A percentile compares a stretch with the other conserved stretches of the same genome.
Evolutionary conservation across 2,888 invertebrate genomes (phyloP).

Genomic region (Papilio demoleus): DNA sequence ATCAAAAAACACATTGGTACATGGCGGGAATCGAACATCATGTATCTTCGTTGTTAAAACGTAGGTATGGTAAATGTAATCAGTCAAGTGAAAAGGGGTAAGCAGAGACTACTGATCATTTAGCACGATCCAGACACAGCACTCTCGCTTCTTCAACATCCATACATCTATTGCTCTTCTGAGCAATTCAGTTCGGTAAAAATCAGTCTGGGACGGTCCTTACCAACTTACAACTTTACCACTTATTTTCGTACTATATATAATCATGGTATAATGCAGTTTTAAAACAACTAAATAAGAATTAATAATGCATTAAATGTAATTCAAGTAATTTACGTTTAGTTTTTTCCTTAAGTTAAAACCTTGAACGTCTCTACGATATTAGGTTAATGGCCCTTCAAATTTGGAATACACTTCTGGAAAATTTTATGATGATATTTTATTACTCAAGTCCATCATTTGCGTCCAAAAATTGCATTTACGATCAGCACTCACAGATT

Average conservation of each 20-base stretch:
- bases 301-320: too few relatives aligned
- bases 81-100: constrained; percentile 4
- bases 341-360: neutral
- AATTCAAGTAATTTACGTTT: neutral
- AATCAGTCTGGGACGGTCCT: too few relatives aligned
- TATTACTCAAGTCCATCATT: neutral
- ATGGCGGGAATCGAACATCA: too few relatives aligned
- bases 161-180: too few relatives aligned
- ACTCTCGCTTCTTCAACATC: too few relatives aligned
- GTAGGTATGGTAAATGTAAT: neutral
- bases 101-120: too few relatives aligned
- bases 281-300: neutral
- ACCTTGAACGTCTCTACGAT: neutral
- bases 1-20: too few relatives aligned
- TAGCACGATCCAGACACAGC: too few relatives aligned
- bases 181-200: too few relatives aligned
- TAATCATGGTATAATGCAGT: neutral
- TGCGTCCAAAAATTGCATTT: constrained; percentile 5
- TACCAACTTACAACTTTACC: too few relatives aligned
- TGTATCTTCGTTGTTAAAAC: constrained; percentile 4
- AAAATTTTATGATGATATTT: neutral
- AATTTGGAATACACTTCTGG: neutral
- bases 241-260: too few relatives aligned
- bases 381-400: neutral
- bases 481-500: neutral